phyloP scores from a whole-genome alignment of 2,113 vertebrate genomes.

The Dipodomys spectabilis region DNA sequence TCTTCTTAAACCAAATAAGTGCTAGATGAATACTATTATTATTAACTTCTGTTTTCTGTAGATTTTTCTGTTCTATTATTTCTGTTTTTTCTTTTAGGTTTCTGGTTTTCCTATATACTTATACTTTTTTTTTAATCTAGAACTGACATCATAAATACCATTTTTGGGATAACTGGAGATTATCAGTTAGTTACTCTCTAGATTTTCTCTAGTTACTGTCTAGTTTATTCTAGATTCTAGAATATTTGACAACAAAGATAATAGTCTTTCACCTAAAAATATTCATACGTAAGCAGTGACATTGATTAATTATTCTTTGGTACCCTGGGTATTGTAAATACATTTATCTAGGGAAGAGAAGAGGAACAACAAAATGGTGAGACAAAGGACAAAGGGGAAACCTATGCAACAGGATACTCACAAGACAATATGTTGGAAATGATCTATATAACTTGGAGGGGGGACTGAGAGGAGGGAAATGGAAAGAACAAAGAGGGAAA shows the following conservation, averaged over 20 bases:
- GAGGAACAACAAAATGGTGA: too few relatives aligned
- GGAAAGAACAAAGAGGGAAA: too few relatives aligned
- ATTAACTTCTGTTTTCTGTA: conserved; percentile 6
- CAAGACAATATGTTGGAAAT: too few relatives aligned
- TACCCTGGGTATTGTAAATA: too few relatives aligned
- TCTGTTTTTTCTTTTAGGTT: background rate
- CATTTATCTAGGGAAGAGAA: too few relatives aligned
- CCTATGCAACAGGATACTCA: too few relatives aligned
- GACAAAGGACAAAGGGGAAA: too few relatives aligned
- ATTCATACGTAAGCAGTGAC: background rate
- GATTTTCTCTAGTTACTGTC: background rate
- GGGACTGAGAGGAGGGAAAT: too few relatives aligned
- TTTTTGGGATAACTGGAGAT: background rate
- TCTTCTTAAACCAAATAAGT: background rate
- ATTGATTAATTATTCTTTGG: background rate
- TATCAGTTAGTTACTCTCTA: background rate
- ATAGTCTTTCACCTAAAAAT: background rate
- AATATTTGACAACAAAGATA: conserved; percentile 43
- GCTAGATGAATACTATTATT: background rate
- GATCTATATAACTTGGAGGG: too few relatives aligned
- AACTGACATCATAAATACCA: background rate
- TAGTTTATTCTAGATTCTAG: background rate
- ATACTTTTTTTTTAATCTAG: background rate
- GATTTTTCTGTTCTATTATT: background rate
- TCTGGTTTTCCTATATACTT: too few relatives aligned